These are phyloP conservation scores for Drosophila saltans DNA, from an alignment of 1,140 invertebrate species.

Conservation along the genomic window DNA sequence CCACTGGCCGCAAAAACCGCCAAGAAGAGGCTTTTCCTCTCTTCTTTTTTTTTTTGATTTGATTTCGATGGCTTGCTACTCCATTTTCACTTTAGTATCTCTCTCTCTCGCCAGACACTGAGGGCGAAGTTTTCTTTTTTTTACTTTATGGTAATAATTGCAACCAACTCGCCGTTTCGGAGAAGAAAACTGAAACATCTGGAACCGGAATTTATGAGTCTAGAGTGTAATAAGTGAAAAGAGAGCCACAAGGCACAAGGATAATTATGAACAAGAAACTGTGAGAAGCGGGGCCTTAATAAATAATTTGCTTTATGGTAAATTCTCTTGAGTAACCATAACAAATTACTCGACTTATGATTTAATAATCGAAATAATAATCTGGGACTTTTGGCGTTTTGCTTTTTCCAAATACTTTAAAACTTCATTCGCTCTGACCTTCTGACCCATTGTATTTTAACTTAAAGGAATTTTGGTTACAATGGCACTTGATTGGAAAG, in stretches of 20 bases:
- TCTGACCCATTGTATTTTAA: slow-evolving; percentile 4
- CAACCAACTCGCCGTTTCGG: slow-evolving; percentile 17
- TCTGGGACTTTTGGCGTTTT: background rate
- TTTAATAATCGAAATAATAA: background rate
- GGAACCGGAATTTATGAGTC: slow-evolving; percentile 36
- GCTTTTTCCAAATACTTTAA: background rate
- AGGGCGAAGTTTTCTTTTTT: slow-evolving; percentile 1
- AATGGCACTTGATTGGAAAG: background rate
- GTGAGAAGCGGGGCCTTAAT: background rate
- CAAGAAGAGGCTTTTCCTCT: slow-evolving; percentile 41
- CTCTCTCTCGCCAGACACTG: slow-evolving; percentile 13
- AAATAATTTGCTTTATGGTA: background rate
- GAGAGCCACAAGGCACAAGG: background rate
- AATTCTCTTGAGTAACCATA: background rate
- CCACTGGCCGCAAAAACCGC: slow-evolving; percentile 47
- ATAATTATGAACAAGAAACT: slow-evolving; percentile 10
- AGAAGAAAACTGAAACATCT: slow-evolving; percentile 37
- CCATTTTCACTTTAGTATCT: slow-evolving; percentile 19
- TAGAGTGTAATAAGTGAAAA: slow-evolving; percentile 19
- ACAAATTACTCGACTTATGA: no score
- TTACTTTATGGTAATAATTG: slow-evolving; percentile 53
- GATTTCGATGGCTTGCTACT: slow-evolving; percentile 44
- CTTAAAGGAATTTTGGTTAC: background rate
- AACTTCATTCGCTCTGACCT: background rate
- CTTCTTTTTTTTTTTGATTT: slow-evolving; percentile 30